Percentiles rank a stretch among this genome's conserved stretches.
Conservation (phyloP, 2,888 invertebrate genomes). For the Netelia inedita region DNA sequence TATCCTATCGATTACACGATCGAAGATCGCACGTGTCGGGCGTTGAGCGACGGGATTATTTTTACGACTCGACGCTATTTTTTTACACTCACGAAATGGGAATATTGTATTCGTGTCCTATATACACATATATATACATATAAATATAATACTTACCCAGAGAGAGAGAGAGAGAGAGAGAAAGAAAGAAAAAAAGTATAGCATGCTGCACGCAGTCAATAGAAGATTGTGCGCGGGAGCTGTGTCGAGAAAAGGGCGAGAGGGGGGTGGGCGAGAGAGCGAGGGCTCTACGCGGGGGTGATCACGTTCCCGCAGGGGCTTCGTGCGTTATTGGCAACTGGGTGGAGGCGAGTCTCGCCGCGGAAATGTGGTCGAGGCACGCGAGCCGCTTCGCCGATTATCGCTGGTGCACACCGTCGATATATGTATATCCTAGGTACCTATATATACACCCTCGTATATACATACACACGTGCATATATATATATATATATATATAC, state of each 20-base stretch:
- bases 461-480: conserved; percentile 1
- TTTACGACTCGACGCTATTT: conserved; percentile 54
- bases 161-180: conserved; percentile 14
- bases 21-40: conserved; percentile 4
- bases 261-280: conserved; percentile 35
- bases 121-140: not conserved
- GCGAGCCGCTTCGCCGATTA: conserved; percentile 69
- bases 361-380: conserved; percentile 70
- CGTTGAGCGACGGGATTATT: conserved; percentile 48
- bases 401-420: conserved; percentile 65
- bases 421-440: conserved; percentile 13
- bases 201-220: conserved; percentile 64
- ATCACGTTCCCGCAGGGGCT: conserved; percentile 66
- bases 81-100: conserved; percentile 47
- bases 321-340: conserved; percentile 69
- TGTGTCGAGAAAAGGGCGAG: conserved; percentile 14
- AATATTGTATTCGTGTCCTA: not conserved
- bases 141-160: conserved; percentile 3
- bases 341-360: conserved; percentile 64
- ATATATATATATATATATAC: conserved; percentile 12
- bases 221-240: conserved; percentile 15
- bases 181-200: conserved; percentile 39
- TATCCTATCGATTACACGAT: conserved; percentile 13
- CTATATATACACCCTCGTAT: not conserved
- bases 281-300: conserved; percentile 39